These are phyloP conservation scores for Hyperopisus bebe DNA, from an alignment of 2,113 vertebrate genomes.

Conservation along the genomic window DNA sequence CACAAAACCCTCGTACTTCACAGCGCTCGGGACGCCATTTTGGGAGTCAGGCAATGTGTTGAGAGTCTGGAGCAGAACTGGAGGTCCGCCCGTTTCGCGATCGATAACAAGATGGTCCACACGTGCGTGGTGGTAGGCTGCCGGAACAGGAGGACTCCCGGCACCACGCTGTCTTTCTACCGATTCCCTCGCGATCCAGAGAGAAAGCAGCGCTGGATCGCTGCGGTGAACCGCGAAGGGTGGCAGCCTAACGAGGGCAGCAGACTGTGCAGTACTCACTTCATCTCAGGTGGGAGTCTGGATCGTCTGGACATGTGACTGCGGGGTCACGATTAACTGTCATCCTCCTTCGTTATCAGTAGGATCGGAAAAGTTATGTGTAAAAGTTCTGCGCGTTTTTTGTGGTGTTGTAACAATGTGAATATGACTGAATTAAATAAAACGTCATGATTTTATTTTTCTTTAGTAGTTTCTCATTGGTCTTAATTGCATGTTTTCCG, in stretches of 20 bases:
- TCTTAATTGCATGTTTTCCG: background rate
- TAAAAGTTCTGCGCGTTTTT: background rate
- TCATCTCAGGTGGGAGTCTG: conserved; percentile 55
- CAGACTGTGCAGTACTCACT: conserved; percentile 61
- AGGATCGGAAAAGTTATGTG: background rate
- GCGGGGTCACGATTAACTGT: background rate
- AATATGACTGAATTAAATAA: background rate
- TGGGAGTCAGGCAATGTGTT: conserved; percentile 59
- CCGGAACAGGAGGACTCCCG: conserved; percentile 59
- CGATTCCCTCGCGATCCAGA: conserved; percentile 63
- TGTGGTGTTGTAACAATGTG: background rate
- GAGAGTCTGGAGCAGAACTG: background rate
- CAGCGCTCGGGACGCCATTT: conserved; percentile 51
- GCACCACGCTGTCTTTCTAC: conserved; percentile 58
- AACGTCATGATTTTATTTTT: background rate
- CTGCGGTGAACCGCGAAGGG: conserved; percentile 61
- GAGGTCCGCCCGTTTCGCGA: conserved; percentile 14
- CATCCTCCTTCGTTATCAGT: background rate
- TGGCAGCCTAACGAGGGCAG: conserved; percentile 65
- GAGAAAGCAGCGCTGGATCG: conserved; percentile 63
- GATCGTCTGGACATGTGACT: background rate
- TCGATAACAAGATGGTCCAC: conserved; percentile 57
- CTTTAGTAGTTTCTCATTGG: background rate
- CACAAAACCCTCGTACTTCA: background rate
- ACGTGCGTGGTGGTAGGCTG: conserved; percentile 64